A percentile compares a stretch with the other conserved stretches of the same genome.
These are phyloP conservation scores for Lepus timidus DNA, from an alignment of 2,113 vertebrate genomes.

Conservation along the genomic window DNA sequence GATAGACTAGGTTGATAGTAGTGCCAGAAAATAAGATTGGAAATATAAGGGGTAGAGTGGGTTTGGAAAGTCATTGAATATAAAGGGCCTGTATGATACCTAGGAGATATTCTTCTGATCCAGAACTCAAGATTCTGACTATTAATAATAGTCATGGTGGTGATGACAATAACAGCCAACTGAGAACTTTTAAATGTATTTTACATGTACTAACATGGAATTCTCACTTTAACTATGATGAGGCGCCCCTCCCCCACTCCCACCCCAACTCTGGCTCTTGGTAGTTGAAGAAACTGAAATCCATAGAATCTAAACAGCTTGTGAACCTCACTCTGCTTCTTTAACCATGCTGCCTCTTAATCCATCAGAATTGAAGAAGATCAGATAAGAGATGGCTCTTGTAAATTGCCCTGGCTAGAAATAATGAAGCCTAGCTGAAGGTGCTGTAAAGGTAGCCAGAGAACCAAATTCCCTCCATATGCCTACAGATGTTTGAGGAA, in stretches of 20 bases:
- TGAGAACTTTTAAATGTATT: neutral
- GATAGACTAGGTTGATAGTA: neutral
- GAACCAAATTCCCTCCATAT: neutral
- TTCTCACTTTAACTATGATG: constrained; percentile 2
- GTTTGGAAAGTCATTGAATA: constrained; percentile 24
- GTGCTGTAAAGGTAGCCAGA: neutral
- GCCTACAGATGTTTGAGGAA: constrained; percentile 9
- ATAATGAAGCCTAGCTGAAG: neutral
- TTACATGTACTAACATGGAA: neutral
- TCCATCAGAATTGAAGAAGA: constrained; percentile 6
- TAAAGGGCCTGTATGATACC: neutral
- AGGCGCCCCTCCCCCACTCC: neutral
- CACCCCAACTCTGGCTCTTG: neutral
- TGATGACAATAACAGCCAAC: neutral
- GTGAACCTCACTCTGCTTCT: constrained; percentile 22
- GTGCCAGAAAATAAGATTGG: constrained; percentile 15
- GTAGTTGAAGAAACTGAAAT: constrained; percentile 24
- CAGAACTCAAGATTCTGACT: constrained; percentile 9
- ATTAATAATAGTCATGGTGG: neutral
- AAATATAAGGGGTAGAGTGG: neutral
- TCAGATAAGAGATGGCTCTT: constrained; percentile 1
- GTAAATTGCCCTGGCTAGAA: constrained; percentile 15
- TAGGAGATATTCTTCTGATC: neutral
- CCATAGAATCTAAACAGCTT: neutral
- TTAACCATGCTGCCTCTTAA: neutral